These are phyloP conservation scores for Betta splendens DNA, from an alignment of 2,797 vertebrate species.

Conservation along the genomic window DNA sequence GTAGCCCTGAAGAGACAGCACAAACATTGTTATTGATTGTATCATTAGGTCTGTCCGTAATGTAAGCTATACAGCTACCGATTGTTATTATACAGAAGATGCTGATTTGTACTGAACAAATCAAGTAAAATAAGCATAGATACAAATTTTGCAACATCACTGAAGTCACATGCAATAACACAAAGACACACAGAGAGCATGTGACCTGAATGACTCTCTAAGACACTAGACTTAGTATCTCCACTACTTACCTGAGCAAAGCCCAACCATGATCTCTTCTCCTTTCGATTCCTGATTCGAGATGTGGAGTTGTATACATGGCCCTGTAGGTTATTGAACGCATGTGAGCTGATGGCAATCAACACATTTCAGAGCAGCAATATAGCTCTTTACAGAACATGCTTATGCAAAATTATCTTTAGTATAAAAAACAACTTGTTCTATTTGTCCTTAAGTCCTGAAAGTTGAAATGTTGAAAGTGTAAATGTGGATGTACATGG, in stretches of 20 bases:
- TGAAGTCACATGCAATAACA: background rate
- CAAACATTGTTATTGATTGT: conserved; percentile 8
- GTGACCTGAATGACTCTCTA: background rate
- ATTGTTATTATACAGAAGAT: background rate
- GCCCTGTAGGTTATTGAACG: conserved; percentile 82
- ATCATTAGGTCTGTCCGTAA: background rate
- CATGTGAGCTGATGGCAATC: conserved; percentile 13
- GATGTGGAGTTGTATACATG: conserved; percentile 99
- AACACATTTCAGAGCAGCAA: background rate
- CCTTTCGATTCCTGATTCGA: conserved; percentile 95
- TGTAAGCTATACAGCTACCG: background rate
- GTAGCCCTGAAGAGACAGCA: conserved; percentile 83
- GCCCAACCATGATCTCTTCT: conserved; percentile 97
- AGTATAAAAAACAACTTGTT: too few species aligned
- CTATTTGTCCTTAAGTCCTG: too few species aligned
- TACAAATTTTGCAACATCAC: too few species aligned
- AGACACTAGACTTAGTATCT: background rate
- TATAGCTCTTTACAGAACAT: background rate
- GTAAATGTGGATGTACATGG: too few species aligned
- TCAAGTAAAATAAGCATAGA: too few species aligned
- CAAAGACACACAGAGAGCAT: background rate
- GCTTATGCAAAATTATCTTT: too few species aligned
- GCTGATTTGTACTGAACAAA: background rate
- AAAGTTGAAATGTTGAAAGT: too few species aligned
- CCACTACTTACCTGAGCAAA: conserved; percentile 92